Evolutionary conservation across 2,797 vertebrate species (phyloP), one percentile per base, ranked within the genome.

Genomic region (Rhynchotus rufescens): DNA sequence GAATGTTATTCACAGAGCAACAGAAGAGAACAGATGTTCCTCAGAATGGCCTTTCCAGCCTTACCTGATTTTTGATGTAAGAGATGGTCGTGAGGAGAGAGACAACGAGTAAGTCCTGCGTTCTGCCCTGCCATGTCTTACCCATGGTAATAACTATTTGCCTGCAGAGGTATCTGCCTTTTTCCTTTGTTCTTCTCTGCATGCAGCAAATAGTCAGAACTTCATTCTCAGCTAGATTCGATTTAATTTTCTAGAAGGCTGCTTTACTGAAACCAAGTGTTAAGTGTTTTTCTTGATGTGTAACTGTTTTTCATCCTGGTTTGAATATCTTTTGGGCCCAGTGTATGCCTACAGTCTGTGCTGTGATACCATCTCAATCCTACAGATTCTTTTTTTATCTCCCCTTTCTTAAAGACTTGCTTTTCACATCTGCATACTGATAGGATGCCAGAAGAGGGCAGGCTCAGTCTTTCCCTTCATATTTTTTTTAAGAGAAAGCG

Each of bases 1-100:
- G 86, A 95, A 72, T 93, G 32, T 72, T 65, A 71, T 68, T 95
- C 90, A 9, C 84, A 99, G 98, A 68, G 52, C 87, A 36, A 97
- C 95, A 4, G 98, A 98, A 76, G 88, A 97, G 91, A 92, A 30
- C 30, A 97, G 98, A 20, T 98, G 97, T 86, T 98, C 97, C 6
- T 79, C 93, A 36, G 97, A 96, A 2, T 99, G 98, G 98, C 98
- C 98, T 0, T 98, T 98, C 94, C 98, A 98, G 42, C 97, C 98
- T 10, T 99, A 99, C 94, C 96, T 98, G 23, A 97, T 99, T 90
- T 98, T 98, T 79, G 98, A 99, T 32, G 98, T 99, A n/a, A 92
- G 67, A 28, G 98, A 98, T 10, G 98, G 98, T 49, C 92, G 28
- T 23, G 98, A 99, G 74, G 94, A 88, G 45, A 98, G 97, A 92